Conservation (phyloP, 2,888 invertebrate genomes). For the Noctua pronuba region DNA sequence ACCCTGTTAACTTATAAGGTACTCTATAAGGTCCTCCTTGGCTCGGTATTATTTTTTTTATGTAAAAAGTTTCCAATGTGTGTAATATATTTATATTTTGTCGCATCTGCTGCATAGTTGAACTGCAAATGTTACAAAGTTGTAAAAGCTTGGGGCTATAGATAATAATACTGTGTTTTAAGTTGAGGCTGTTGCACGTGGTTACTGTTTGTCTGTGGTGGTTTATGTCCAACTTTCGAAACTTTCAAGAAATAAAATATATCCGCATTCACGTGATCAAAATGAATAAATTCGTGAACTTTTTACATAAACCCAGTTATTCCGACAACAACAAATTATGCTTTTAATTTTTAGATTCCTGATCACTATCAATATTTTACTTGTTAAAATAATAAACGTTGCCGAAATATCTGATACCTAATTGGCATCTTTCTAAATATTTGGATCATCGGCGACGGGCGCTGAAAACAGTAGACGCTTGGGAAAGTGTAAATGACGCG, state of each 20-base stretch:
- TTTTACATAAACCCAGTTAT: neutral
- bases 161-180: neutral
- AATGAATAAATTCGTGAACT: neutral
- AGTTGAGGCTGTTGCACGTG: neutral
- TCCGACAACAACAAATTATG: conserved; percentile 1
- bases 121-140: neutral
- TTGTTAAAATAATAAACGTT: conserved; percentile 21
- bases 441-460: conserved; percentile 21
- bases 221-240: neutral
- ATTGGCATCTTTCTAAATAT: conserved; percentile 52
- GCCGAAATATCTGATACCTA: conserved; percentile 20
- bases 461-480: neutral
- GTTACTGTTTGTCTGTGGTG: too few species aligned
- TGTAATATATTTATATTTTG: neutral
- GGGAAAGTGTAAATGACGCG: neutral
- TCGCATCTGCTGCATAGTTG: neutral
- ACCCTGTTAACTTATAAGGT: conserved; percentile 13
- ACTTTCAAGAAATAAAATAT: neutral
- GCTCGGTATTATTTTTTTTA: neutral
- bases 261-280: neutral
- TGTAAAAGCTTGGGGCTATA: neutral
- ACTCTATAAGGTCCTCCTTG: neutral
- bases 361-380: conserved; percentile 19
- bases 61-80: conserved; percentile 5
- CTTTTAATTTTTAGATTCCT: conserved; percentile 7